A percentile compares a stretch with the other conserved stretches of the same genome.
phyloP scores from a whole-genome alignment of 2,888 invertebrate genomes.

The Meloe dianella region DNA sequence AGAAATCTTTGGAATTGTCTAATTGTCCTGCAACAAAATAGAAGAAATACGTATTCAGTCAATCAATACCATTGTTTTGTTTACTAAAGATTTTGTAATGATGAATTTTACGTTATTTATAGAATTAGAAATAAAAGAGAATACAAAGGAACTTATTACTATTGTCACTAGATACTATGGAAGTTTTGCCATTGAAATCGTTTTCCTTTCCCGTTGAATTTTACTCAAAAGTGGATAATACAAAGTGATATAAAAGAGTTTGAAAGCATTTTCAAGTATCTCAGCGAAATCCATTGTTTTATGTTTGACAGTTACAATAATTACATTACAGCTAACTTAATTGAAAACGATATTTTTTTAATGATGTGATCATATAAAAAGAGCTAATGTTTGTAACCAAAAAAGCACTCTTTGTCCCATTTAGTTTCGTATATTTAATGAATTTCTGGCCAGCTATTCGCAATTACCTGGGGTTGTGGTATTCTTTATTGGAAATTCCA shows the following conservation, averaged over 20 bases:
- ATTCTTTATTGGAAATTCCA: slow-evolving; percentile 53
- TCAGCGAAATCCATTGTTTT: not conserved
- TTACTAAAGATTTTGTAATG: not conserved
- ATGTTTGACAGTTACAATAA: not conserved
- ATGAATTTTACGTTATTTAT: not conserved
- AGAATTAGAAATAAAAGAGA: not conserved
- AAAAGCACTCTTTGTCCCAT: not conserved
- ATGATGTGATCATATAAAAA: too few relatives aligned
- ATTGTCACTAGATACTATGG: too few relatives aligned
- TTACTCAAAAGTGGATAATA: slow-evolving; percentile 4
- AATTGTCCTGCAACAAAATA: slow-evolving; percentile 69
- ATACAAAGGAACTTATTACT: not conserved
- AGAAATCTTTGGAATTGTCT: slow-evolving; percentile 82
- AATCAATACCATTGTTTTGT: not conserved
- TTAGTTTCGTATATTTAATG: slow-evolving; percentile 19
- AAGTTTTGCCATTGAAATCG: too few relatives aligned
- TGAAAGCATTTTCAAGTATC: not conserved
- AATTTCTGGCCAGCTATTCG: slow-evolving; percentile 26
- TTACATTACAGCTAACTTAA: too few relatives aligned
- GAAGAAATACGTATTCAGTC: slow-evolving; percentile 21
- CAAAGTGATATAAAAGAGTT: not conserved
- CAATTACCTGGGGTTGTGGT: slow-evolving; percentile 36
- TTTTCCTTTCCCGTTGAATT: not conserved
- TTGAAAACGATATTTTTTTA: too few relatives aligned
- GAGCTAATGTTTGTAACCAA: too few relatives aligned